Evolutionary conservation across 2,797 vertebrate genomes (phyloP).

Genomic region (Acanthurus lineatus): DNA sequence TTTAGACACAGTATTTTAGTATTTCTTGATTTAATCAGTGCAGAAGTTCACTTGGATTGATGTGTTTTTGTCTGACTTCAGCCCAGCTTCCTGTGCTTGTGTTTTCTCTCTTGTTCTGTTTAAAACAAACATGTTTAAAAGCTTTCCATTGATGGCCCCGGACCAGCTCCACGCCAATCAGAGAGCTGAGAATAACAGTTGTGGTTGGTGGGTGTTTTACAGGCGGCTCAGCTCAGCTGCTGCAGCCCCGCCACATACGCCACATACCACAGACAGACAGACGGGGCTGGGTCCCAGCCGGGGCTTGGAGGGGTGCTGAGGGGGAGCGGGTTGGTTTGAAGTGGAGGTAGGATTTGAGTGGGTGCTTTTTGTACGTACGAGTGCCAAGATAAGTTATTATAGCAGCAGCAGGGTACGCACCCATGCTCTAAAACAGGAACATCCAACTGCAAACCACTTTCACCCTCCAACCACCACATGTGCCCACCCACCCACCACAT

Average conservation of each 20-base stretch:
- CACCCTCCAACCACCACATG: neutral
- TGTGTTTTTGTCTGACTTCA: slow-evolving; percentile 3
- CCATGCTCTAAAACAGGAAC: slow-evolving; percentile 11
- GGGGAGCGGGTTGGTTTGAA: slow-evolving; percentile 33
- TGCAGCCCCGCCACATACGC: slow-evolving; percentile 61
- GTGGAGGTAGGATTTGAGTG: slow-evolving; percentile 25
- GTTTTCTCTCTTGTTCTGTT: slow-evolving; percentile 3
- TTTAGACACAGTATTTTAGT: neutral
- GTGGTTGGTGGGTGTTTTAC: slow-evolving; percentile 63
- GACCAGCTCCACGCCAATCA: slow-evolving; percentile 7
- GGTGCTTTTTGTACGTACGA: slow-evolving; percentile 29
- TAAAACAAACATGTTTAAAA: slow-evolving; percentile 28
- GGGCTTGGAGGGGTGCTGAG: slow-evolving; percentile 24
- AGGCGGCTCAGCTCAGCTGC: slow-evolving; percentile 70
- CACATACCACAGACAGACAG: slow-evolving; percentile 75
- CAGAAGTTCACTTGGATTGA: slow-evolving; percentile 12
- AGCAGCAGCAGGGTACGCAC: slow-evolving; percentile 4
- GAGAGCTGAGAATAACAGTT: slow-evolving; percentile 55
- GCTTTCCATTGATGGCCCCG: neutral
- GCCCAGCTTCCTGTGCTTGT: neutral
- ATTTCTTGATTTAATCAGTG: slow-evolving; percentile 10
- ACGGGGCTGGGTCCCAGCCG: slow-evolving; percentile 62
- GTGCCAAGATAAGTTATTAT: slow-evolving; percentile 23
- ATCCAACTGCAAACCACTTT: slow-evolving; percentile 15
- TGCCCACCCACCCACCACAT: slow-evolving; percentile 9